phyloP scores from a whole-genome alignment of 2,113 vertebrate species.

The Entelurus aequoreus region DNA sequence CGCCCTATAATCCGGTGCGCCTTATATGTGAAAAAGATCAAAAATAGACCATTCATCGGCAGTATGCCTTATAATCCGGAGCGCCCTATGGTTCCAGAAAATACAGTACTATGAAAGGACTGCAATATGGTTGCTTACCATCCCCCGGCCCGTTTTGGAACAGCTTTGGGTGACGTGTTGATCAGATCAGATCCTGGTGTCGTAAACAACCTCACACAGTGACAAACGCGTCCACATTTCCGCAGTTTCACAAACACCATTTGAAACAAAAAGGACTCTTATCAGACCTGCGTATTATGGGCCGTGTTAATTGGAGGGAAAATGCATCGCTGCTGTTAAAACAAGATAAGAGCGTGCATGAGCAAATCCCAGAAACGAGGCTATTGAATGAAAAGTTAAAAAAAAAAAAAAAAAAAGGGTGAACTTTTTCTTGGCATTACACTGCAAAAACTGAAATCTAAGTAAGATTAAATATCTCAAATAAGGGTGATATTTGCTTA shows the following conservation, averaged over 20 bases:
- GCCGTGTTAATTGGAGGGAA: constrained; percentile 69
- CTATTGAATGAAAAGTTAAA: constrained; percentile 55
- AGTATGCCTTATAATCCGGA: no score
- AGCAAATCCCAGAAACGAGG: constrained; percentile 44
- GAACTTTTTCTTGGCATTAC: constrained; percentile 23
- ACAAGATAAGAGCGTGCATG: constrained; percentile 71
- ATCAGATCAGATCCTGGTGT: constrained; percentile 54
- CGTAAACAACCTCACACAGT: constrained; percentile 62
- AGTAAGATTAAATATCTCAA: no score
- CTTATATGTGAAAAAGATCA: no score
- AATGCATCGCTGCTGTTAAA: constrained; percentile 72
- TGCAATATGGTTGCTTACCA: neutral
- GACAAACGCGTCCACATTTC: constrained; percentile 70
- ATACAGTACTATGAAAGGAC: no score
- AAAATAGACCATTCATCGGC: no score
- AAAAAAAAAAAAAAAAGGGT: constrained; percentile 48
- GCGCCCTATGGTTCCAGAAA: no score
- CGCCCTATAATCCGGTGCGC: no score
- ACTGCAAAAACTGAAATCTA: no score
- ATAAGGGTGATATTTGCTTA: no score
- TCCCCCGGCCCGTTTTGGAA: neutral
- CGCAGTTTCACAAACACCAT: constrained; percentile 65
- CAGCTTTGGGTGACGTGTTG: constrained; percentile 42
- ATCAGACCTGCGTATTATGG: constrained; percentile 73
- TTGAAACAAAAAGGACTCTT: constrained; percentile 70